Percentiles rank a stretch among this genome's conserved stretches.
Conservation (phyloP, 2,888 invertebrate species). For the Ramazzottius varieornatus region DNA sequence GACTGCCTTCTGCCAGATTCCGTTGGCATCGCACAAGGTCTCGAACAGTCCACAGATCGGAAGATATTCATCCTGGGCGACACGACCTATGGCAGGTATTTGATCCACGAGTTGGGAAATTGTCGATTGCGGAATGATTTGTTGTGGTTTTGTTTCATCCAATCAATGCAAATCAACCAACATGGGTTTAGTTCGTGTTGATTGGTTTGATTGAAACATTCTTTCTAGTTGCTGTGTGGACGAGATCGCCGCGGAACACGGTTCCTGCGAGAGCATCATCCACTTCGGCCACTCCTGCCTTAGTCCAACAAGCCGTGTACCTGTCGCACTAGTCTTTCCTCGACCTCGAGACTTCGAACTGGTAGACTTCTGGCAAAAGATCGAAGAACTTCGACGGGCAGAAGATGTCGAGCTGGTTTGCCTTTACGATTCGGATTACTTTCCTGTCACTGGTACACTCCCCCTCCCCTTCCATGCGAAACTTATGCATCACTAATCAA, state of each 20-base stretch:
- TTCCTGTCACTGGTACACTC: too few species aligned
- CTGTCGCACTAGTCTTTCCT: constrained; percentile 26
- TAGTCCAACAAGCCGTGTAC: constrained; percentile 41
- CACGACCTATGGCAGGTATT: constrained; percentile 24
- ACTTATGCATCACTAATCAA: too few species aligned
- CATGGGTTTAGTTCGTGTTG: neutral
- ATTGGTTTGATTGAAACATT: neutral
- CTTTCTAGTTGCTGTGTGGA: constrained; percentile 6
- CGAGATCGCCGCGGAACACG: constrained; percentile 6
- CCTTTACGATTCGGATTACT: too few species aligned
- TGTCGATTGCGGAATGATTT: constrained; percentile 1
- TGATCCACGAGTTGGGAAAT: neutral
- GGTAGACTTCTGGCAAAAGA: neutral
- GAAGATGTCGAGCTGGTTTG: too few species aligned
- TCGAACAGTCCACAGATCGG: constrained; percentile 9
- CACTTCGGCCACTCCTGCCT: constrained; percentile 7
- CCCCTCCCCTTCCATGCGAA: too few species aligned
- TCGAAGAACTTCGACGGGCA: too few species aligned
- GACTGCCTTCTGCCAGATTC: constrained; percentile 19
- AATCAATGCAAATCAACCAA: too few species aligned
- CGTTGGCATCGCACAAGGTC: constrained; percentile 11
- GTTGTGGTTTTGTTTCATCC: too few species aligned
- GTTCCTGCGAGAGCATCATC: constrained; percentile 5
- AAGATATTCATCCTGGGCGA: constrained; percentile 19
- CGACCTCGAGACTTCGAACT: neutral